Conservation (phyloP, 2,797 vertebrate genomes). For the Propithecus deckenii region DNA sequence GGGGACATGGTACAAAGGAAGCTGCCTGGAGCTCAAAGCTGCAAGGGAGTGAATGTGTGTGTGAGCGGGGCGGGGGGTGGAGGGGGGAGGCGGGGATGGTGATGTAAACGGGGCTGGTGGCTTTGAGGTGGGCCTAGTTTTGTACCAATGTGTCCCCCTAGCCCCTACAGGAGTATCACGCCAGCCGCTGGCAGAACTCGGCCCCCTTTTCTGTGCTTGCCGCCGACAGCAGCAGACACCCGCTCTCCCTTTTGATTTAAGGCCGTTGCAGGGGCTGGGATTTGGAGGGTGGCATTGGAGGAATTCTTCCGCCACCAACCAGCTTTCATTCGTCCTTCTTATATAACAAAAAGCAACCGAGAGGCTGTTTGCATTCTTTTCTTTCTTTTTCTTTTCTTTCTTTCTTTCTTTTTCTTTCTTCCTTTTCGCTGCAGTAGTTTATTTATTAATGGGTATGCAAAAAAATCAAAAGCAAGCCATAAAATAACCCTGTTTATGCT, state of each 20-base stretch:
- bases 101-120: background rate
- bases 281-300: background rate
- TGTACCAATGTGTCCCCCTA: background rate
- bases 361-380: background rate
- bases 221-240: background rate
- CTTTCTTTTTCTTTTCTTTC: too few relatives aligned
- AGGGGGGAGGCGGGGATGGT: too few relatives aligned
- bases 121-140: background rate
- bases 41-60: background rate
- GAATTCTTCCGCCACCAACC: background rate
- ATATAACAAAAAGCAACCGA: background rate
- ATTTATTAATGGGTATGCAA: conserved; percentile 30
- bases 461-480: background rate
- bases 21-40: background rate
- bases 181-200: background rate
- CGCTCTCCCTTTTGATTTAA: background rate
- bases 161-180: background rate
- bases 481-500: conserved; percentile 73
- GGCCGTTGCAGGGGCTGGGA: background rate
- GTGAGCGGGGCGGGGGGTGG: background rate
- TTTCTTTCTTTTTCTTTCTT: background rate
- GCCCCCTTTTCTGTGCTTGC: background rate
- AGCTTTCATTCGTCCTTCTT: background rate
- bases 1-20: background rate
- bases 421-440: conserved; percentile 57